Conservation (phyloP, 2,797 vertebrate genomes). For the Hydrolagus colliei region DNA sequence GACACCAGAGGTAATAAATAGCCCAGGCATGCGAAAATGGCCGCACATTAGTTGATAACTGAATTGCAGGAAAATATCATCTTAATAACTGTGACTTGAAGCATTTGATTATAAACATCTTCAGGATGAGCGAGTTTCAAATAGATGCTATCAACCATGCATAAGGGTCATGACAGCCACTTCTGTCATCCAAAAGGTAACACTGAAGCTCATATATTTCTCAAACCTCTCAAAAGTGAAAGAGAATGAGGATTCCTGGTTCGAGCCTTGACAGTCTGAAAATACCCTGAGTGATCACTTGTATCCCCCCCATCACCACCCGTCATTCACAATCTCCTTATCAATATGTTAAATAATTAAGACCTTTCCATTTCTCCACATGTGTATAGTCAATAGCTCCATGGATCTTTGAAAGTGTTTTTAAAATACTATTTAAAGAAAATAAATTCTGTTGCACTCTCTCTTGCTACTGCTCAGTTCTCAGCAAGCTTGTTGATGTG, state of each 20-base stretch:
- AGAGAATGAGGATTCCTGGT: neutral
- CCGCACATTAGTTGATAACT: too few relatives aligned
- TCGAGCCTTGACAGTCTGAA: neutral
- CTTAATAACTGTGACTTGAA: too few relatives aligned
- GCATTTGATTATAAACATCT: too few relatives aligned
- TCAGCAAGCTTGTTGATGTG: neutral
- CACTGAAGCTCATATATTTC: neutral
- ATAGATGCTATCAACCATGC: neutral
- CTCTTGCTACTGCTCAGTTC: neutral
- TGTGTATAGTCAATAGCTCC: neutral
- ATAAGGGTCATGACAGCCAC: neutral
- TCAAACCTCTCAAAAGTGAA: neutral
- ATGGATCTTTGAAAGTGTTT: neutral
- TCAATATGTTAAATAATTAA: neutral
- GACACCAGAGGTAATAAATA: too few relatives aligned
- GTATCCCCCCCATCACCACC: too few relatives aligned
- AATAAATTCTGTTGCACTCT: too few relatives aligned
- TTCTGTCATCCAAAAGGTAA: neutral
- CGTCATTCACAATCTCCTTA: too few relatives aligned
- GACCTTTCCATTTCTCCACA: neutral
- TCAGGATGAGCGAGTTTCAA: neutral
- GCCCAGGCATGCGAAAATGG: too few relatives aligned
- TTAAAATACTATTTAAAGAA: too few relatives aligned
- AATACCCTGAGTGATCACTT: too few relatives aligned
- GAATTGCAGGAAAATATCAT: too few relatives aligned